These are phyloP conservation scores for Pangasius macronema DNA, from an alignment of 2,797 vertebrate genomes.

Conservation along the genomic window DNA sequence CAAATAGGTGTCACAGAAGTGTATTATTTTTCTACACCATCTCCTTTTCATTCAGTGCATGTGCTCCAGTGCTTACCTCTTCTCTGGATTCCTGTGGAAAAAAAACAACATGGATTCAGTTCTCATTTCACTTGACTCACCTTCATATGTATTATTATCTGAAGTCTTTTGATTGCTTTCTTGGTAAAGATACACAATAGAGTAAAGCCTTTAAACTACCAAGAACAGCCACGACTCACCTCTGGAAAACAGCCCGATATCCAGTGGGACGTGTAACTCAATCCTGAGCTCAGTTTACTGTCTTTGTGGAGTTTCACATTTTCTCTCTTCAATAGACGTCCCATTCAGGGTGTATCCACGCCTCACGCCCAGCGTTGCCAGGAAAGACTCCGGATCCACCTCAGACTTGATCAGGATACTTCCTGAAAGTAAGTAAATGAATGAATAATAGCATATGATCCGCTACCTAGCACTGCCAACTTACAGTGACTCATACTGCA, in stretches of 20 bases:
- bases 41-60: neutral
- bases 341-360: neutral
- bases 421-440: neutral
- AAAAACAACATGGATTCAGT: neutral
- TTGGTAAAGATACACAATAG: neutral
- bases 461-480: neutral
- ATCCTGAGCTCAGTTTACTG: neutral
- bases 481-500: neutral
- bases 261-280: neutral
- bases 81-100: neutral
- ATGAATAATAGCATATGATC: constrained; percentile 2
- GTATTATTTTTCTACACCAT: neutral
- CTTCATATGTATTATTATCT: neutral
- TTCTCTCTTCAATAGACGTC: neutral
- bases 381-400: neutral
- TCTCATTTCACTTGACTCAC: neutral
- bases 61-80: neutral
- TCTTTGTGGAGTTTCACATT: neutral
- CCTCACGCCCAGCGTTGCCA: neutral
- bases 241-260: neutral
- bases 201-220: neutral
- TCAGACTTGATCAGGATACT: neutral
- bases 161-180: neutral
- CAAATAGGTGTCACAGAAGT: neutral
- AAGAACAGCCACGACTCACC: neutral